Conservation (phyloP, 2,113 vertebrate species). For the Nyctibius bracteatus region DNA sequence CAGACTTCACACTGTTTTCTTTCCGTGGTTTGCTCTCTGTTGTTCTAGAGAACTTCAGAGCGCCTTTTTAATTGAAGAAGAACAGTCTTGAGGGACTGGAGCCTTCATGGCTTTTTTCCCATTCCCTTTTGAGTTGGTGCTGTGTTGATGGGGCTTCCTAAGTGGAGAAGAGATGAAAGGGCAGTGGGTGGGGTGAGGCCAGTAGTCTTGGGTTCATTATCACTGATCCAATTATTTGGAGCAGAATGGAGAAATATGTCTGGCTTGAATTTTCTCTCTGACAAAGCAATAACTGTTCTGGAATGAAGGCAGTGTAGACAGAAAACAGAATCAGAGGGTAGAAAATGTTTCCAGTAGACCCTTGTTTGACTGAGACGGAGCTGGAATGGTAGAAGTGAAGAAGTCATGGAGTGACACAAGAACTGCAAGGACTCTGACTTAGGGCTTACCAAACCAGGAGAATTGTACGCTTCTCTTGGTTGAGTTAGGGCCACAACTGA, state of each 20-base stretch:
- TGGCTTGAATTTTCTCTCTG: neutral
- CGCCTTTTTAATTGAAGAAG: neutral
- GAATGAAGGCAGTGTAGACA: neutral
- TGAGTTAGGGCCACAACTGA: neutral
- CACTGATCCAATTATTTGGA: neutral
- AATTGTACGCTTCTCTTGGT: neutral
- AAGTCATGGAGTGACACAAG: fast-evolving
- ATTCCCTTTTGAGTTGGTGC: neutral
- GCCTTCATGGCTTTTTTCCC: neutral
- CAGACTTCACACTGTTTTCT: neutral
- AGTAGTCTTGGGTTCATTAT: neutral
- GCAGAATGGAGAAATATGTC: neutral
- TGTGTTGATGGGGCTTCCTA: neutral
- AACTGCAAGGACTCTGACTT: neutral
- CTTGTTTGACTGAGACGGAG: neutral
- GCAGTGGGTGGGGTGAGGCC: neutral
- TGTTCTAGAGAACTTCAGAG: neutral
- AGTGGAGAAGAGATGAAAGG: neutral
- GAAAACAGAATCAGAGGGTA: no score
- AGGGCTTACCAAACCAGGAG: neutral
- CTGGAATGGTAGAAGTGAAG: neutral
- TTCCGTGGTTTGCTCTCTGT: no score
- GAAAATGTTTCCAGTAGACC: neutral
- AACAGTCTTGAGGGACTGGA: no score
- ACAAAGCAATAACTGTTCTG: neutral